phyloP scores from a whole-genome alignment of 1,140 invertebrate species.

The Conus betulinus region DNA sequence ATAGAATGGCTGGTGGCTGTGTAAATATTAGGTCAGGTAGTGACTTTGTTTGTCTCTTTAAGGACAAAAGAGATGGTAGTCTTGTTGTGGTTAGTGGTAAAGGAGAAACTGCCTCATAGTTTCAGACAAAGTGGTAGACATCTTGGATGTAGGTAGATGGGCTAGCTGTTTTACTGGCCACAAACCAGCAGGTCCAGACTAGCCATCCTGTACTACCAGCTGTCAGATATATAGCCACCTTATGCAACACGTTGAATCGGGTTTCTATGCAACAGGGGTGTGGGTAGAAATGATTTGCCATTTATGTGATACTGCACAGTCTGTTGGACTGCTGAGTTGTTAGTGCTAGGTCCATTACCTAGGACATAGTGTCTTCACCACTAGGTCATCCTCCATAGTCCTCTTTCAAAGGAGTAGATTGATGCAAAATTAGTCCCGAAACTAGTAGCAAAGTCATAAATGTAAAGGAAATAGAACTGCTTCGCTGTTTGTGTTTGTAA shows the following conservation, averaged over 20 bases:
- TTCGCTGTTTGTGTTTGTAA: not conserved
- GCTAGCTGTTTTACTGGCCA: too few species aligned
- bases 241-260: constrained; percentile 3
- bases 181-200: not conserved
- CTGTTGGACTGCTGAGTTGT: not conserved
- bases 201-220: not conserved
- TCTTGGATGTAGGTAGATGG: too few species aligned
- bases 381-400: too few species aligned
- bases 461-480: not conserved
- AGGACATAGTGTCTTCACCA: too few species aligned
- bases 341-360: too few species aligned
- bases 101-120: too few species aligned
- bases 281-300: not conserved
- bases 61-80: too few species aligned
- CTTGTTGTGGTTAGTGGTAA: too few species aligned
- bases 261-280: constrained; percentile 1
- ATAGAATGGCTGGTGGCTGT: not conserved
- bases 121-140: too few species aligned
- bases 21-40: not conserved
- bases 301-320: not conserved
- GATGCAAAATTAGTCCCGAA: too few species aligned
- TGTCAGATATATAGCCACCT: not conserved
- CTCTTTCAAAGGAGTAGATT: too few species aligned
- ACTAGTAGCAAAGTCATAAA: not conserved
- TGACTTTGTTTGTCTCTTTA: not conserved